Evolutionary conservation across 1,140 invertebrate species (phyloP), one percentile per base, ranked within the genome.

Genomic region (Papilio xuthus): DNA sequence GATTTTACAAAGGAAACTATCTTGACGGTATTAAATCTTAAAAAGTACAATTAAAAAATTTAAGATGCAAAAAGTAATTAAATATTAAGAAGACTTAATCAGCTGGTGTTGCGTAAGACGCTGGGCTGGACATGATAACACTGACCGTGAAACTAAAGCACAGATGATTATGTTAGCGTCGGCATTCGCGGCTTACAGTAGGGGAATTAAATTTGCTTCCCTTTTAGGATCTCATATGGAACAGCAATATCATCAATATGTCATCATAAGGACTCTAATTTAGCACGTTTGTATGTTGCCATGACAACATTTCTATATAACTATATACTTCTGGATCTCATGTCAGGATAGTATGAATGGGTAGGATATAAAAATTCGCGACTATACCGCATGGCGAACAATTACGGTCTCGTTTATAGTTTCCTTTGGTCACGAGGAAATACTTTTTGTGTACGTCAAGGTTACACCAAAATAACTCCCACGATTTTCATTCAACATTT

Each of bases 101-200:
- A 15, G 26, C 60, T 67, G 26, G 23, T 28, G 42, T 72, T 72
- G 47, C 41, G 69, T 72, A 44, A 72, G 71, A 47, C 70, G 42
- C 70, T 67, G 23, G 71, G 7, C 41, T 67, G 44, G 42, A 44
- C 20, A 72, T 42, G 71, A 72, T 72, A 72, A 47, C 44, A 72
- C 71, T 72, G 71, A 47, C 71, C 71, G 41, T 72, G 71, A 72
- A 72, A 26, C 8, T 44, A 72, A 72, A 72, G 41, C 41, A 72
- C 41, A 28, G 20, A 13, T 9, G 41, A 72, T 44, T 72, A 42
- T 72, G 71, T 50, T 72, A 23, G 44, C 71, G 37, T 26, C 71
- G 15, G 71, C 23, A 12, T 72, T 44, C 41, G 28, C 71, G 18
- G 71, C 71, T 28, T 4, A 15, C 32, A 37, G 32, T 37, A 37